Evolutionary conservation across 2,888 invertebrate genomes (phyloP).

Genomic region (Drosophila austrosaltans): DNA sequence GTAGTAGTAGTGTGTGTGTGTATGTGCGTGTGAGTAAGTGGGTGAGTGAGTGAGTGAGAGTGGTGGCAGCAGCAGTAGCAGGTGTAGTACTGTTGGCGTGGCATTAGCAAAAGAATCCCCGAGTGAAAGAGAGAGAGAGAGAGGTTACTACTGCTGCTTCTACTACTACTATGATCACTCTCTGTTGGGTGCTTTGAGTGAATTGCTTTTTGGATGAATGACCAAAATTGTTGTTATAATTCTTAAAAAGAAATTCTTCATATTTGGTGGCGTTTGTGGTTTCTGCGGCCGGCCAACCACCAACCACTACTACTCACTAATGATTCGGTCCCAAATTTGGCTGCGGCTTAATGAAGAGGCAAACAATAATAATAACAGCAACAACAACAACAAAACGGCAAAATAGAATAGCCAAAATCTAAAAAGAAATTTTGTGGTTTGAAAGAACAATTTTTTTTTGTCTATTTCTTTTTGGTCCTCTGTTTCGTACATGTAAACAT

Average conservation of each 20-base stretch:
- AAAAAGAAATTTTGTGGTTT: conserved; percentile 46
- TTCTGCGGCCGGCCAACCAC: conserved; percentile 56
- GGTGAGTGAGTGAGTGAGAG: conserved; percentile 42
- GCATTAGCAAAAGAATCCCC: conserved; percentile 31
- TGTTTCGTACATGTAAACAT: conserved; percentile 44
- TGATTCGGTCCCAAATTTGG: conserved; percentile 74
- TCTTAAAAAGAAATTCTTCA: conserved; percentile 60
- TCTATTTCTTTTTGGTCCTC: background rate
- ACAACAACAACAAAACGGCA: conserved; percentile 13
- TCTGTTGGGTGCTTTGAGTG: conserved; percentile 9
- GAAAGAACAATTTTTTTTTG: conserved; percentile 30
- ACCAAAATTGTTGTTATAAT: conserved; percentile 45
- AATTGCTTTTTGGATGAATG: conserved; percentile 41
- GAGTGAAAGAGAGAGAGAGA: conserved; percentile 10
- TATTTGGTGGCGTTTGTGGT: conserved; percentile 63
- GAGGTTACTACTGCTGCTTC: background rate
- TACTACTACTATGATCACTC: conserved; percentile 13
- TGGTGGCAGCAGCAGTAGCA: conserved; percentile 34
- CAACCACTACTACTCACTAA: conserved; percentile 47
- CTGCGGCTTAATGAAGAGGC: conserved; percentile 43
- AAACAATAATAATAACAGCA: conserved; percentile 10
- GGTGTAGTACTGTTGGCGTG: conserved; percentile 40
- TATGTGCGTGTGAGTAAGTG: conserved; percentile 15
- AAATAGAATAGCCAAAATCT: conserved; percentile 14
- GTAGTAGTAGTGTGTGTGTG: background rate